Percentiles rank a stretch among this genome's conserved stretches.
Conservation (phyloP, 2,797 vertebrate genomes). For the Chaetophractus vellerosus region DNA sequence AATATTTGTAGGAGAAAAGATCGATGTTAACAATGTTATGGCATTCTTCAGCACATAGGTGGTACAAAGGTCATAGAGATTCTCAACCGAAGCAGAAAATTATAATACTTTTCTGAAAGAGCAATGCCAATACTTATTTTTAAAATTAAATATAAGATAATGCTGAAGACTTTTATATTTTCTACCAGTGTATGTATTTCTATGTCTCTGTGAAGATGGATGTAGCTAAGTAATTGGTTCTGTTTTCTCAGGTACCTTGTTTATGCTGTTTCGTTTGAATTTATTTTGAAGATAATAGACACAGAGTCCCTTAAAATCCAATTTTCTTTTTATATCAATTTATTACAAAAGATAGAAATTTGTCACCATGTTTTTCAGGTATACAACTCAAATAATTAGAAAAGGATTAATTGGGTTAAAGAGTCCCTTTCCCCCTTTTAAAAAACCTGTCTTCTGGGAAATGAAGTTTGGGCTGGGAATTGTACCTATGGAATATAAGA, state of each 20-base stretch:
- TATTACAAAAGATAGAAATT: constrained; percentile 8
- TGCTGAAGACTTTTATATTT: constrained; percentile 39
- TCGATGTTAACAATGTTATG: constrained; percentile 70
- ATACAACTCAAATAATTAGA: constrained; percentile 27
- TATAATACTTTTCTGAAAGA: constrained; percentile 72
- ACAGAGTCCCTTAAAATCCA: constrained; percentile 35
- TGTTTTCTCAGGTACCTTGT: constrained; percentile 42
- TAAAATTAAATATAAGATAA: constrained; percentile 76
- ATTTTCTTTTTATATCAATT: constrained; percentile 49
- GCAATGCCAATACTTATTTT: constrained; percentile 61
- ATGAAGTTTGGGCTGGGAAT: neutral
- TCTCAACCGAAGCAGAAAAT: constrained; percentile 72
- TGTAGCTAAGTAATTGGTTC: constrained; percentile 49
- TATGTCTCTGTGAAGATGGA: constrained; percentile 14
- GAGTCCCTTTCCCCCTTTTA: too few species aligned
- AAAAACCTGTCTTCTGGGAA: neutral
- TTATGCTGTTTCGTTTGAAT: neutral
- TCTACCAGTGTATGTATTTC: neutral
- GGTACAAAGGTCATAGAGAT: constrained; percentile 56
- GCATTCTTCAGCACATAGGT: neutral
- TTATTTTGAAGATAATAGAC: constrained; percentile 67
- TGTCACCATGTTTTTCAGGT: neutral
- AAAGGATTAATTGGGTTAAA: neutral
- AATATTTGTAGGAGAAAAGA: constrained; percentile 70
- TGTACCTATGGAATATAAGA: neutral